phyloP scores from a whole-genome alignment of 2,113 vertebrate genomes.

The Psittacula cyanocephala region DNA sequence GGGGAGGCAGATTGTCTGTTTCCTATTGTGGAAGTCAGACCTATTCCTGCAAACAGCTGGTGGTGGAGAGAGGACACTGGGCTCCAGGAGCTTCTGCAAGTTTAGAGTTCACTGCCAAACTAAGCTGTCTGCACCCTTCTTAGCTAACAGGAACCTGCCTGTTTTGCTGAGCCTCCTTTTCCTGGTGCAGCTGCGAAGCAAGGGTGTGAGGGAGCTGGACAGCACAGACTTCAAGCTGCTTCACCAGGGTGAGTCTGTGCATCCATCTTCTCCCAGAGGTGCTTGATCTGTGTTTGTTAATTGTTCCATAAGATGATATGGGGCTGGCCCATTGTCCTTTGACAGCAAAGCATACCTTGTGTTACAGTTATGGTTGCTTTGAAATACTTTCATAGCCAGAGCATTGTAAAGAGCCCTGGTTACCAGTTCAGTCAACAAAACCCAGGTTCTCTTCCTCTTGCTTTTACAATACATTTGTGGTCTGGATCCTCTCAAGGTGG shows the following conservation, averaged over 20 bases:
- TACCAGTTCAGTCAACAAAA: background rate
- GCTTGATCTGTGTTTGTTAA: background rate
- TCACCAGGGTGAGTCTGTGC: slow-evolving; percentile 81
- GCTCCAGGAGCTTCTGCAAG: background rate
- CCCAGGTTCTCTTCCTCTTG: background rate
- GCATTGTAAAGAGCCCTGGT: background rate
- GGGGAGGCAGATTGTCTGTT: background rate
- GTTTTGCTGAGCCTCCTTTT: slow-evolving; percentile 87
- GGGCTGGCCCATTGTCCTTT: background rate
- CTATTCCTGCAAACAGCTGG: background rate
- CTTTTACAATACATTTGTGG: background rate
- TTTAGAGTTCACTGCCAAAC: background rate
- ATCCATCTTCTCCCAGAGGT: background rate
- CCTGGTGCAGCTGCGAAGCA: slow-evolving; percentile 75
- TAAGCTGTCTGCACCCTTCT: background rate
- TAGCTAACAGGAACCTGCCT: slow-evolving; percentile 77
- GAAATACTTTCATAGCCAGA: background rate
- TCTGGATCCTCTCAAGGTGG: background rate
- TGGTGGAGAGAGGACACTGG: background rate
- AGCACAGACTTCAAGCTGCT: slow-evolving; percentile 87
- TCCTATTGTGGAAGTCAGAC: background rate
- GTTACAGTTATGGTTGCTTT: background rate
- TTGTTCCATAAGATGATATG: background rate
- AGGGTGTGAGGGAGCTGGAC: slow-evolving; percentile 76
- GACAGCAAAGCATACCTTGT: background rate